Percentiles rank a stretch among this genome's conserved stretches.
Conservation (phyloP, 2,888 invertebrate species). For the Antitype chi region DNA sequence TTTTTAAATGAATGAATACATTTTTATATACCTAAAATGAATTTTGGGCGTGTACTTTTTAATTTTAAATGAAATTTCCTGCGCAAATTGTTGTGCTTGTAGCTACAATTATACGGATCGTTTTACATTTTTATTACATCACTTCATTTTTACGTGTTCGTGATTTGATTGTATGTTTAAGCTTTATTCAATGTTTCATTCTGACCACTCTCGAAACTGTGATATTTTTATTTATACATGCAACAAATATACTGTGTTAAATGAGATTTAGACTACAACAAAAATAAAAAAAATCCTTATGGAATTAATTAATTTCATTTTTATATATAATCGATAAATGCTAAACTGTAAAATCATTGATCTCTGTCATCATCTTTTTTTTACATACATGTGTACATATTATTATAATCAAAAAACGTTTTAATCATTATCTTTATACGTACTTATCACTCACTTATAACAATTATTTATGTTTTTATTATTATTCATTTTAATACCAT, state of each 20-base stretch:
- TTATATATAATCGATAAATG: too few relatives aligned
- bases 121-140: constrained; percentile 34
- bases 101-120: constrained; percentile 2
- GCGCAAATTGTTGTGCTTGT: constrained; percentile 23
- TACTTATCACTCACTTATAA: too few relatives aligned
- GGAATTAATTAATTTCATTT: too few relatives aligned
- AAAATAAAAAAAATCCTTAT: too few relatives aligned
- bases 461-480: too few relatives aligned
- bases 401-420: too few relatives aligned
- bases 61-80: constrained; percentile 42
- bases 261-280: not conserved
- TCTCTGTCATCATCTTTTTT: too few relatives aligned
- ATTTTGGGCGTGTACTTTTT: constrained; percentile 39
- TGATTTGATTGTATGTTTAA: constrained; percentile 22
- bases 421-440: too few relatives aligned
- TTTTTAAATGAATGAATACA: constrained; percentile 52
- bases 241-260: not conserved
- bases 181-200: not conserved
- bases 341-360: too few relatives aligned
- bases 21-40: constrained; percentile 51
- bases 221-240: not conserved
- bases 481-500: too few relatives aligned
- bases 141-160: constrained; percentile 19
- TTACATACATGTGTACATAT: too few relatives aligned
- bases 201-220: not conserved